Base-by-base conservation (phyloP, 2,888 invertebrate species). In the Listrodromus nycthemerus region DNA sequence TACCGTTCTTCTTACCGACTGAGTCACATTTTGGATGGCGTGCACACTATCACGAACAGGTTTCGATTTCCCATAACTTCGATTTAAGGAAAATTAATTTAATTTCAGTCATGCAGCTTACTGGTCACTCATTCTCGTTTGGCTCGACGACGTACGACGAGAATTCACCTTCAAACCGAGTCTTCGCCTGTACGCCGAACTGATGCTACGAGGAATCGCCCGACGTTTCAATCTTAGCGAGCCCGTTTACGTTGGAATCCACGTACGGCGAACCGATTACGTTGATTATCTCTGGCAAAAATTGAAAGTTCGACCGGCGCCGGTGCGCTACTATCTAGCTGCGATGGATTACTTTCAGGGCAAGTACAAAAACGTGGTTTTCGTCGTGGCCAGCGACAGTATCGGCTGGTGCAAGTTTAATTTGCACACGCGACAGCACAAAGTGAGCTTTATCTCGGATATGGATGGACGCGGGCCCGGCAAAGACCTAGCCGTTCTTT, bases 191-290 rank as follows among this genome's bases (percentile, higher is more conserved):
- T 93, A 94, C 84, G 95, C 95, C 67, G 94, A 94, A 83, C 93
- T 91, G 82, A 92, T 94, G 73, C 89, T 95, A 33, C 91, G 90
- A 78, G 90, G 92, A 58, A 89, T 90, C 41, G 90, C 92, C 4
- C 84, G 88, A 58, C 88, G 90, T 58, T 90, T 89, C 82, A 91
- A 91, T 69, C 79, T 92, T 27, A 87, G 87, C 10, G 89, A 91
- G 55, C 89, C 92, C 58, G 93, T 93, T 16, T 95, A 94, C 86
- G 94, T 95, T 19, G 95, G 95, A 67, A 93, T 95, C 55, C 95
- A 95, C 86, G 94, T 95, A 7, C 91, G 95, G 67, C 92, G 95
- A 77, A 95, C 95, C 1, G 95, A 95, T 90, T 95, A 95, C 89
- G 92, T 94, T 45, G 93, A 94, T 77, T 95, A 95, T 89, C 90